phyloP scores from a whole-genome alignment of 2,797 vertebrate genomes.

The Podargus strigoides region DNA sequence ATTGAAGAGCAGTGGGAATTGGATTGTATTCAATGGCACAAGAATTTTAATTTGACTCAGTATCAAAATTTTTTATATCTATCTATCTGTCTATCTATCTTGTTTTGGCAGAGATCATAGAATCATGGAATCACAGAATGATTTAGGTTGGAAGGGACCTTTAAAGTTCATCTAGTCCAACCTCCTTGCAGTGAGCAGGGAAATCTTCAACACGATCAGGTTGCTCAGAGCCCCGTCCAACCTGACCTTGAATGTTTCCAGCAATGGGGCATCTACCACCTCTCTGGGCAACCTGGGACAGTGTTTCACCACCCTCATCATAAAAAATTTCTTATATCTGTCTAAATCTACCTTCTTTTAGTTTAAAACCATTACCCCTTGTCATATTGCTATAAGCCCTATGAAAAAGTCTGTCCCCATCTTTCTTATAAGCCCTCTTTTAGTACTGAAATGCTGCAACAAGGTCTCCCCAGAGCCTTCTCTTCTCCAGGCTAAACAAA shows the following conservation, averaged over 20 bases:
- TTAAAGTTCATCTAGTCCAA: background rate
- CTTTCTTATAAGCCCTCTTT: background rate
- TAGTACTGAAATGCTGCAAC: background rate
- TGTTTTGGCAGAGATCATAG: background rate
- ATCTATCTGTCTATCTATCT: background rate
- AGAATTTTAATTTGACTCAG: background rate
- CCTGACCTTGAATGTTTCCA: background rate
- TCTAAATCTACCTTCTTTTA: background rate
- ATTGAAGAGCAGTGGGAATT: background rate
- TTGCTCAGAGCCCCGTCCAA: background rate
- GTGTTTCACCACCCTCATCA: background rate
- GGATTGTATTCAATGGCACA: background rate
- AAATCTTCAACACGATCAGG: background rate
- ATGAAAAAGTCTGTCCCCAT: background rate
- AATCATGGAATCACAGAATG: background rate
- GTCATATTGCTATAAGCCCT: background rate
- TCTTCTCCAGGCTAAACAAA: background rate
- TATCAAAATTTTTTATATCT: background rate
- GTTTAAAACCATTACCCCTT: background rate
- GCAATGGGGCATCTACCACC: background rate
- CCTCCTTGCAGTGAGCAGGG: background rate
- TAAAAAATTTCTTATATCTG: background rate
- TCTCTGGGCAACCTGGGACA: background rate
- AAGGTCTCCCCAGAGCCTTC: background rate
- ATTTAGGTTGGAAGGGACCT: background rate